Conservation (phyloP, 2,113 vertebrate genomes). For the Capreolus pygargus region DNA sequence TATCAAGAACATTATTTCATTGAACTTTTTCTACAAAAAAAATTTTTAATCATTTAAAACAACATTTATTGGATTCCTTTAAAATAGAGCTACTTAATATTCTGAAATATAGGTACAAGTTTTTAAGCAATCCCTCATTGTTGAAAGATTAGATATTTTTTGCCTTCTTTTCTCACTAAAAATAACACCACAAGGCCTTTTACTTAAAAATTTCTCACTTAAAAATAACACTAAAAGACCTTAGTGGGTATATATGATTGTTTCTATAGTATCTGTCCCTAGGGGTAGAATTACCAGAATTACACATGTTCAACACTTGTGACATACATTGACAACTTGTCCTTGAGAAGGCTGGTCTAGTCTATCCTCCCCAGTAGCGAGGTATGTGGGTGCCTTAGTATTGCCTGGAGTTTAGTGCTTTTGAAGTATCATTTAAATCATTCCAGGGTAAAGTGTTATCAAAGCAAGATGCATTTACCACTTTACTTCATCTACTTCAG, state of each 20-base stretch:
- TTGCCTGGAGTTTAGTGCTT: not conserved
- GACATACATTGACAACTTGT: not conserved
- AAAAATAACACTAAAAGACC: not conserved
- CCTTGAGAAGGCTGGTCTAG: not conserved
- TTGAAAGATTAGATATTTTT: not conserved
- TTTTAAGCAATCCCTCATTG: not conserved
- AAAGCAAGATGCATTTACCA: not conserved
- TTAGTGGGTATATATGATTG: not conserved
- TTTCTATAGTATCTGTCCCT: not conserved
- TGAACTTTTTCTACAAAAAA: slow-evolving; percentile 1
- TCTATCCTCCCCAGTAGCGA: not conserved
- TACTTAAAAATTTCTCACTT: not conserved
- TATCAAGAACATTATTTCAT: not conserved
- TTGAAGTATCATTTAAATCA: not conserved
- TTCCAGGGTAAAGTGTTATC: not conserved
- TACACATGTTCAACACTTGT: not conserved
- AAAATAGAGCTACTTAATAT: not conserved
- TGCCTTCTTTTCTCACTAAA: not conserved
- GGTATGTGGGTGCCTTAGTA: not conserved
- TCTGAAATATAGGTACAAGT: not conserved
- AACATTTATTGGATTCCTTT: not conserved
- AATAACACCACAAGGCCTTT: not conserved
- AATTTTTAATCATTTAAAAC: not conserved
- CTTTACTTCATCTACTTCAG: not conserved
- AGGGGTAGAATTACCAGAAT: not conserved